Base-by-base conservation (phyloP, 2,113 vertebrate genomes). In the Acinonyx jubatus region DNA sequence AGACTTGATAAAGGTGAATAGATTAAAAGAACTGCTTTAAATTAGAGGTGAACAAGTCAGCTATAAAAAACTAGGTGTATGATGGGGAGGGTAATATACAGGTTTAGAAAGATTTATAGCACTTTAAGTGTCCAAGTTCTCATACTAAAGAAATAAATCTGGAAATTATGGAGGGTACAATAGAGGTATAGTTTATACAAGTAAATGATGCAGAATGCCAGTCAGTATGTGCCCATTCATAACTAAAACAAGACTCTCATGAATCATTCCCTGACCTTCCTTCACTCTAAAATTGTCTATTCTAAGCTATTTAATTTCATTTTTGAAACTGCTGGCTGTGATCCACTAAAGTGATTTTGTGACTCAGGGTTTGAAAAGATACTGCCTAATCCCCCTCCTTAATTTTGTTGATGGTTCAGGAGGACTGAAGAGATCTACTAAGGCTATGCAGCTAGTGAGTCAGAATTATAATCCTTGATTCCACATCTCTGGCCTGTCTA, bases 71-170 rank as follows among this genome's bases (percentile, higher is more conserved):
- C 23, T 0, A 83, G 38, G 25, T 18, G 3, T 55, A 9, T 50
- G 10, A 61, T 19, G 16, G 33, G 8, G 0, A 14, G 65, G 76
- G 27, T 10, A 55, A 69, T 5, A 38, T 29, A 31, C 8, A 81
- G 79, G 33, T 66, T 50, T 81, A 57, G 41, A 74, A 33, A 84
- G 73, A 87, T 36, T 90, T 73, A 89, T 4, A 33, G 36, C 12
- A 69, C 29, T 95, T 63, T 57, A 63, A 83, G 45, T 29, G 15
- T 86, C 45, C 65, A 45, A 50, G 23, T 76, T 91, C 55, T 81
- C 36, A 84, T 9, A 57, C 38, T 4, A 57, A 97, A 97, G 82
- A 91, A 92, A 82, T 91, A 86, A 78, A 90, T 63, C 81, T 94
- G 38, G 69, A 96, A 78, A 92, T 65, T 57, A 85, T 7, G 45